phyloP scores from a whole-genome alignment of 2,113 vertebrate genomes.

The Mionectes macconnelli region DNA sequence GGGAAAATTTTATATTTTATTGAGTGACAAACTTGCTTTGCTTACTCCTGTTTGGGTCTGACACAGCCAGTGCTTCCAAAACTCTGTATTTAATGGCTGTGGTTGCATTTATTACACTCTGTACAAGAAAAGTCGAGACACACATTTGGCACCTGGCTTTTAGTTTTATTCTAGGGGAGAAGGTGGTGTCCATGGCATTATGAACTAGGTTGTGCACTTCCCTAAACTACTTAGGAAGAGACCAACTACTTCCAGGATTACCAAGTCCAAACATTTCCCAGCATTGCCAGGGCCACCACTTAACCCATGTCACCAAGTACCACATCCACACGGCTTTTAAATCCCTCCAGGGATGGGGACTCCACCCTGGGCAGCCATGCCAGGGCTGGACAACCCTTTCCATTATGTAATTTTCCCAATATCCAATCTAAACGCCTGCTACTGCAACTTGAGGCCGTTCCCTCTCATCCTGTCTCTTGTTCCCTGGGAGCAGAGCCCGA shows the following conservation, averaged over 20 bases:
- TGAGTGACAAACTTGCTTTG: not conserved
- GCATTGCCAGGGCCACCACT: not conserved
- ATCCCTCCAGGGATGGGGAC: too few species aligned
- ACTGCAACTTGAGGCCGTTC: not conserved
- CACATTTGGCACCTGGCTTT: not conserved
- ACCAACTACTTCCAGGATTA: not conserved
- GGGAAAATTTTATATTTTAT: not conserved
- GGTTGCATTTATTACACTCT: not conserved
- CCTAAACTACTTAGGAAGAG: not conserved
- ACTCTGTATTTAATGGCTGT: not conserved
- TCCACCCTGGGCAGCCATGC: not conserved
- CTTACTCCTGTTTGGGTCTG: not conserved
- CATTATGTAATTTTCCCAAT: not conserved
- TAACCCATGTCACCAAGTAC: rapidly evolving
- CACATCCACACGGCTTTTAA: not conserved
- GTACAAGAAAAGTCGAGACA: not conserved
- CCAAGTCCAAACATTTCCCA: not conserved
- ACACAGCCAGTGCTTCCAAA: not conserved
- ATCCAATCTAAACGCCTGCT: not conserved
- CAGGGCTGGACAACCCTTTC: not conserved
- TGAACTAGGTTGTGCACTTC: not conserved
- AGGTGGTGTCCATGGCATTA: not conserved
- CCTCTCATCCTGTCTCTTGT: not conserved
- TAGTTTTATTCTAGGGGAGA: not conserved
- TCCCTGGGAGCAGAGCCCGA: not conserved